Percentiles rank a stretch among this genome's conserved stretches.
Conservation (phyloP, 2,888 invertebrate species). For the Notocelia uddmanniana region DNA sequence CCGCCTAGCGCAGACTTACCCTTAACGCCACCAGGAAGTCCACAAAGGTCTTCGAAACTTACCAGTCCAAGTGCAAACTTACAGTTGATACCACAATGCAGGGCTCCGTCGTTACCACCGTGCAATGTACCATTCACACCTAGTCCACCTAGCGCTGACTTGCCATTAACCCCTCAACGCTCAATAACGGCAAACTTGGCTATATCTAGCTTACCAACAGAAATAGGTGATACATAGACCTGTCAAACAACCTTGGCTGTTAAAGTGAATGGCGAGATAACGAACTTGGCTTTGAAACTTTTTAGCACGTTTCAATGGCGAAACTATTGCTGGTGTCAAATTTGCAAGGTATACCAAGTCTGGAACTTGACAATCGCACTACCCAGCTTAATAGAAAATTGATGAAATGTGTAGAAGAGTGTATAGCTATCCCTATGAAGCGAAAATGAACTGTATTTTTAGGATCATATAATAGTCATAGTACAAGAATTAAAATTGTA, state of each 20-base stretch:
- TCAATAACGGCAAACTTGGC: not conserved
- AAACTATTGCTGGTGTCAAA: not conserved
- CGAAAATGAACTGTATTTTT: conserved; percentile 3
- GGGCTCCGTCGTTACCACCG: not conserved
- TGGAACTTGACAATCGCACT: not conserved
- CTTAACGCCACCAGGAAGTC: not conserved
- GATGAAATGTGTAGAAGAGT: not conserved
- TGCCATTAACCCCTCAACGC: conserved; percentile 1
- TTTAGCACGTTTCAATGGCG: not conserved
- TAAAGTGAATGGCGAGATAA: too few relatives aligned
- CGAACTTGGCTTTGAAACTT: not conserved
- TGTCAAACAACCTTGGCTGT: not conserved
- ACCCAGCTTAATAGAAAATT: not conserved
- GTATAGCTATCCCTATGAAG: not conserved
- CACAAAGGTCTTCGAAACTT: not conserved
- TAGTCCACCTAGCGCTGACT: conserved; percentile 4
- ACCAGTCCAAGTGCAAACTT: not conserved
- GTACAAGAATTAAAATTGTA: not conserved
- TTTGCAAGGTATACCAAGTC: not conserved
- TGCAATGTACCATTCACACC: not conserved
- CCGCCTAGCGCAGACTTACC: not conserved
- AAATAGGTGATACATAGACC: not conserved
- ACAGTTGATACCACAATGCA: not conserved
- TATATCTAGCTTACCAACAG: not conserved
- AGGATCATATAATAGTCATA: not conserved